Conservation (phyloP, 2,113 vertebrate species). For the Phainopepla nitens region DNA sequence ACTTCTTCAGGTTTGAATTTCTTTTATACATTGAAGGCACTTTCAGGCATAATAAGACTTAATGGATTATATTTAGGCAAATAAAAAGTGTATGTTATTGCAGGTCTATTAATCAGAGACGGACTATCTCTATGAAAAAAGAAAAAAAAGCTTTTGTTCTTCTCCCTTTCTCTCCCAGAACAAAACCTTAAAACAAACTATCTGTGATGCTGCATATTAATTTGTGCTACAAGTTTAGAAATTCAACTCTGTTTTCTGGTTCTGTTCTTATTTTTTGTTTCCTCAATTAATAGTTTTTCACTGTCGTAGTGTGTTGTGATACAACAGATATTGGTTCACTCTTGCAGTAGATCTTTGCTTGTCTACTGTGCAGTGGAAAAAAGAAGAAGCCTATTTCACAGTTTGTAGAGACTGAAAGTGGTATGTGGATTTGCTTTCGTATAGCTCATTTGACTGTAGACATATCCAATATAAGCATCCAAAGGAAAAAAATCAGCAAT, state of each 20-base stretch:
- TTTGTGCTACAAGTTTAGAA: not conserved
- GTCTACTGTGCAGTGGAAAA: not conserved
- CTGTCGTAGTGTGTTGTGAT: not conserved
- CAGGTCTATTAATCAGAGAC: not conserved
- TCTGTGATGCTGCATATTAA: not conserved
- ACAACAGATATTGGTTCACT: not conserved
- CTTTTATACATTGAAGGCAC: not conserved
- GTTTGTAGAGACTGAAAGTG: not conserved
- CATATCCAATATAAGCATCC: not conserved
- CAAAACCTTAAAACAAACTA: not conserved
- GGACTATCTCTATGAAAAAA: not conserved
- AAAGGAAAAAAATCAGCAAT: not conserved
- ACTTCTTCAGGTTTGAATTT: not conserved
- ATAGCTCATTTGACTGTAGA: conserved; percentile 23
- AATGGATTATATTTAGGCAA: not conserved
- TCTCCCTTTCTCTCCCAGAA: not conserved
- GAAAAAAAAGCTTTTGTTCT: not conserved
- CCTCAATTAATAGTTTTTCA: not conserved
- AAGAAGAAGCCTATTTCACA: not conserved
- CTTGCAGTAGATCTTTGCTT: not conserved
- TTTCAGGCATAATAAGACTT: not conserved
- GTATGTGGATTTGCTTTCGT: not conserved
- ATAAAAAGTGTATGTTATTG: not conserved
- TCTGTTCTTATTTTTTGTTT: not conserved
- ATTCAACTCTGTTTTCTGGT: not conserved